Evolutionary conservation across 2,797 vertebrate genomes (phyloP).

Genomic region (Danionella dracula): DNA sequence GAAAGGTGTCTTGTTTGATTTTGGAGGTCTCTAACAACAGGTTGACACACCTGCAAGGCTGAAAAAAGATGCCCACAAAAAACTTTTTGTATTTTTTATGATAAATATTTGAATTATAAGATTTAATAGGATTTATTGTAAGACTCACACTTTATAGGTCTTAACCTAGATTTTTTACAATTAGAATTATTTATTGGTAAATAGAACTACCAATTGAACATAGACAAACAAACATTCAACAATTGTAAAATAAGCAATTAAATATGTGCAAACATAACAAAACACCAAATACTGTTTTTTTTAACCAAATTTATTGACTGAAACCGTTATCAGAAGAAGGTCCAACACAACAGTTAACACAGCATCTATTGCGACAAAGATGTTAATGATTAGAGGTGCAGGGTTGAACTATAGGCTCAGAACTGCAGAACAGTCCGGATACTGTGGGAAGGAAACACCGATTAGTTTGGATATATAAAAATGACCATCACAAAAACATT

Average conservation of each 20-base stretch:
- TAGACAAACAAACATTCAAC: too few relatives aligned
- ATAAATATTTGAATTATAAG: too few relatives aligned
- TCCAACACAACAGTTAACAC: background rate
- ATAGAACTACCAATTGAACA: too few relatives aligned
- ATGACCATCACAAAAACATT: background rate
- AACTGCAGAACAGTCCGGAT: slow-evolving; percentile 78
- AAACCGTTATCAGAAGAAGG: background rate
- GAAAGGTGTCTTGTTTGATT: too few relatives aligned
- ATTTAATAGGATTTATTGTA: too few relatives aligned
- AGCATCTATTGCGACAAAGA: background rate
- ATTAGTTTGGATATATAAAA: background rate
- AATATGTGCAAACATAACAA: background rate
- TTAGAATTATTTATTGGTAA: too few relatives aligned
- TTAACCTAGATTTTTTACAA: too few relatives aligned
- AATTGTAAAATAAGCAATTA: background rate
- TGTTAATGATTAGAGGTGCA: background rate
- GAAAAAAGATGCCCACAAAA: too few relatives aligned
- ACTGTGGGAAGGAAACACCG: slow-evolving; percentile 56
- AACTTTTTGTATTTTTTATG: too few relatives aligned
- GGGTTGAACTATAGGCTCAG: slow-evolving; percentile 47
- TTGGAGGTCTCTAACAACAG: too few relatives aligned
- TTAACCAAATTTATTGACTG: slow-evolving; percentile 1
- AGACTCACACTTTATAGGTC: too few relatives aligned
- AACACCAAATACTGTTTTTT: background rate
- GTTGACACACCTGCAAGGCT: too few relatives aligned